Evolutionary conservation across 2,888 invertebrate genomes (phyloP).

Genomic region (Hylaea fasciaria): DNA sequence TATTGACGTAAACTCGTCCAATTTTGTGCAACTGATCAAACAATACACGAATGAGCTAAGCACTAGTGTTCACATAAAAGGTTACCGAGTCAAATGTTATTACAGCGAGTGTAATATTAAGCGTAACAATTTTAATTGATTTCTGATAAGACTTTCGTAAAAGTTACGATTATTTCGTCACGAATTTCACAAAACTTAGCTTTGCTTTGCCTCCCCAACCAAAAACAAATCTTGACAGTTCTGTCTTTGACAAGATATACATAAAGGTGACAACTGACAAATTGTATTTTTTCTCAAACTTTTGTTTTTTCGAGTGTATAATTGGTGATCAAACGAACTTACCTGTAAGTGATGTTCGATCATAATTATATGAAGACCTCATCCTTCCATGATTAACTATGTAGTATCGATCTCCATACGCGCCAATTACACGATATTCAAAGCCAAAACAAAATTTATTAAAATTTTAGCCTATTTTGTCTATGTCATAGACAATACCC

Average conservation of each 20-base stretch:
- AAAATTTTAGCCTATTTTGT: too few species aligned
- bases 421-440: too few species aligned
- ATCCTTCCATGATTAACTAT: too few species aligned
- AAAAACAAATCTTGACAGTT: neutral
- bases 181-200: constrained; percentile 48
- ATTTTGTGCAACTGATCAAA: constrained; percentile 69
- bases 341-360: too few species aligned
- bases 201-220: constrained; percentile 26
- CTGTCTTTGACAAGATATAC: neutral
- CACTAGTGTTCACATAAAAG: constrained; percentile 12
- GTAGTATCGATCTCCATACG: too few species aligned
- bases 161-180: constrained; percentile 55
- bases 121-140: constrained; percentile 19
- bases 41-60: constrained; percentile 40
- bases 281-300: too few species aligned
- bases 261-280: constrained; percentile 1
- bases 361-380: too few species aligned
- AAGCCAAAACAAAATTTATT: too few species aligned
- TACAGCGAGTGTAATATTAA: constrained; percentile 14
- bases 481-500: too few species aligned
- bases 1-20: constrained; percentile 73
- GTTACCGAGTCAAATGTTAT: constrained; percentile 27
- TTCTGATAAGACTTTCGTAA: constrained; percentile 56
- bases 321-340: too few species aligned
- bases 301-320: too few species aligned